These are phyloP conservation scores for Bos indicus DNA, from an alignment of 2,113 vertebrate genomes.

Conservation along the genomic window DNA sequence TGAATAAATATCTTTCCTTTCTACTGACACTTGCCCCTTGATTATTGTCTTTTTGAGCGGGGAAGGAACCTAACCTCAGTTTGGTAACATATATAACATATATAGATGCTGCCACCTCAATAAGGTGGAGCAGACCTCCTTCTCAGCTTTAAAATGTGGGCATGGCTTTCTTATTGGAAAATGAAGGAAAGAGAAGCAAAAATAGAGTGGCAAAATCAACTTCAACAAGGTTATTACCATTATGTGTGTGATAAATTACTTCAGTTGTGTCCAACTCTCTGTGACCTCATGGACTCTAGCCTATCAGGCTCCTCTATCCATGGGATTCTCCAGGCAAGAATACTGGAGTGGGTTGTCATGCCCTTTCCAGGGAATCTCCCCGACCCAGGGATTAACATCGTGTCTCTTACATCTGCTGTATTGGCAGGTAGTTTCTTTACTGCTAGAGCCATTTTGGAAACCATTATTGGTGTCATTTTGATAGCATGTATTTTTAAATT, in stretches of 20 bases:
- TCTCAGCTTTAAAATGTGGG: neutral
- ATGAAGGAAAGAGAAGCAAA: neutral
- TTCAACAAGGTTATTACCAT: neutral
- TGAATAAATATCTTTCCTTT: neutral
- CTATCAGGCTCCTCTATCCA: neutral
- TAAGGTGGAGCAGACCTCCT: neutral
- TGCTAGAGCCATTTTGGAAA: neutral
- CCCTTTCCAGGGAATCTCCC: neutral
- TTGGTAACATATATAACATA: neutral
- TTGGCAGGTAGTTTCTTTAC: neutral
- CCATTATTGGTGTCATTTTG: neutral
- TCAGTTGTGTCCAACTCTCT: neutral
- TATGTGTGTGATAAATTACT: neutral
- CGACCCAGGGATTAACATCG: accelerated
- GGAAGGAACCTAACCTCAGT: neutral
- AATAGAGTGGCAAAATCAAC: neutral
- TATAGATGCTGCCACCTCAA: neutral
- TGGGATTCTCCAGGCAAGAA: neutral
- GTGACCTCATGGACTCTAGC: neutral
- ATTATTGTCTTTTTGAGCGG: neutral
- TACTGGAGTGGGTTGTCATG: neutral
- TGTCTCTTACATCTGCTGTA: neutral
- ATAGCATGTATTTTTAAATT: neutral
- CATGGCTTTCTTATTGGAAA: neutral
- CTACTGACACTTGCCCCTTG: neutral